phyloP scores from a whole-genome alignment of 2,113 vertebrate genomes.

The Pterocles burchelli region DNA sequence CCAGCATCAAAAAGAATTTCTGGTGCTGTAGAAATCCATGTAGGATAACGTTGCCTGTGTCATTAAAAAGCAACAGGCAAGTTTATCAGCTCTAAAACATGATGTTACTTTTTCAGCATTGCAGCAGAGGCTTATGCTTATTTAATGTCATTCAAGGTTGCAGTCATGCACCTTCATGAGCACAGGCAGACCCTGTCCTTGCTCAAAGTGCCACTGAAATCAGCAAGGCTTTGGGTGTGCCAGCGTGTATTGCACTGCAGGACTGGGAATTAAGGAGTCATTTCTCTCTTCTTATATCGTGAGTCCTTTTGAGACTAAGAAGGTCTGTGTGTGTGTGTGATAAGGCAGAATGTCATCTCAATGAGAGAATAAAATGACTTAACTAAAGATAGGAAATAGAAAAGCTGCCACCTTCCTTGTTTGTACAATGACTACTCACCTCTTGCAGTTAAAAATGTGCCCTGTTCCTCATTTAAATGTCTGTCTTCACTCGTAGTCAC shows the following conservation, averaged over 20 bases:
- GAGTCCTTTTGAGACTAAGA: background rate
- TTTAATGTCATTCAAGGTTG: constrained; percentile 37
- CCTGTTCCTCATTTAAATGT: constrained; percentile 19
- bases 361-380: background rate
- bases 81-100: background rate
- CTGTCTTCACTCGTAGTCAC: background rate
- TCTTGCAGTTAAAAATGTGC: background rate
- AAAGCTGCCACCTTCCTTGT: background rate
- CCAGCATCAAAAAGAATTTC: background rate
- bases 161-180: constrained; percentile 12
- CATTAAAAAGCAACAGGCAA: background rate
- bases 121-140: constrained; percentile 54
- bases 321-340: background rate
- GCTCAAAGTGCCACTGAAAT: background rate
- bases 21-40: background rate
- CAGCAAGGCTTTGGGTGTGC: background rate
- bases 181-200: constrained; percentile 4
- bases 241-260: background rate
- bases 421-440: background rate
- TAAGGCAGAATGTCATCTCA: background rate
- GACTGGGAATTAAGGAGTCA: background rate
- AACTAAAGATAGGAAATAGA: background rate
- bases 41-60: background rate
- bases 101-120: constrained; percentile 39
- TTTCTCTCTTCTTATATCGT: background rate